These are phyloP conservation scores for Ardeotis arabs DNA, from an alignment of 2,113 vertebrate species.

Conservation along the genomic window DNA sequence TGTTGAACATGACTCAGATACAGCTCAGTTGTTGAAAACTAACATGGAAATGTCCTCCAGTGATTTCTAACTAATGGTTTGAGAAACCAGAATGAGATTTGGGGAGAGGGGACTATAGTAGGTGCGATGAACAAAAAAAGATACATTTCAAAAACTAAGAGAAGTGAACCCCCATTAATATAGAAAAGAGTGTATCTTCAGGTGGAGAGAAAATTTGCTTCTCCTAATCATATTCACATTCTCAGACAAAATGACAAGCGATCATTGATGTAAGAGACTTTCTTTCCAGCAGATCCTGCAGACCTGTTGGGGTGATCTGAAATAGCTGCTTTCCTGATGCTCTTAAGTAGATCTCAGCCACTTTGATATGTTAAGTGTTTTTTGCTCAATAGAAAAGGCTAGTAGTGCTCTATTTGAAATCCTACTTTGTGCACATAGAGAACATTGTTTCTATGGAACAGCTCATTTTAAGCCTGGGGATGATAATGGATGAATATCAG, in stretches of 20 bases:
- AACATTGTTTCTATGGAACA: not conserved
- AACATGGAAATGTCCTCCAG: accelerated
- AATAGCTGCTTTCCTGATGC: not conserved
- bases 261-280: not conserved
- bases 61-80: not conserved
- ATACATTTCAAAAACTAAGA: not conserved
- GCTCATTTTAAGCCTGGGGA: not conserved
- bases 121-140: not conserved
- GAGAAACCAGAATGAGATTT: not conserved
- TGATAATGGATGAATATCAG: not conserved
- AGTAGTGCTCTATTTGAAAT: not conserved
- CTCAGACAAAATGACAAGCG: not conserved
- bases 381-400: not conserved
- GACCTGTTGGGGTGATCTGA: not conserved
- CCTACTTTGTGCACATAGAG: not conserved
- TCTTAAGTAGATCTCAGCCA: not conserved
- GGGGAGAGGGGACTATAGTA: not conserved
- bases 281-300: not conserved
- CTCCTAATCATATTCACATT: not conserved
- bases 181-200: not conserved
- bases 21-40: not conserved
- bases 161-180: not conserved
- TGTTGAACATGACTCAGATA: not conserved
- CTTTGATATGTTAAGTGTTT: not conserved
- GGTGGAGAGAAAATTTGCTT: not conserved